Conservation (phyloP, 2,888 invertebrate genomes). For the Teleogryllus oceanicus region DNA sequence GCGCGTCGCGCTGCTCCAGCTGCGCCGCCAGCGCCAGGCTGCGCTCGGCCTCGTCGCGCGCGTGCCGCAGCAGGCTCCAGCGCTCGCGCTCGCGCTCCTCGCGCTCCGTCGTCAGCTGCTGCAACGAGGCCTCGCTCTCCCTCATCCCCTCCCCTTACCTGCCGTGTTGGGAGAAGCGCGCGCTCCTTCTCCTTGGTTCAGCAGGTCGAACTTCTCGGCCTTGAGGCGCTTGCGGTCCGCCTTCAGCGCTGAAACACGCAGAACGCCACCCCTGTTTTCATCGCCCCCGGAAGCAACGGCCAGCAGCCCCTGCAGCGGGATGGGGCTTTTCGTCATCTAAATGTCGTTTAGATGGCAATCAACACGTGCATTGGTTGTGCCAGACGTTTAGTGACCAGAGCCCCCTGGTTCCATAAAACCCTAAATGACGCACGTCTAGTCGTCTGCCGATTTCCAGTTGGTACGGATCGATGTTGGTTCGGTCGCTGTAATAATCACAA, state of each 20-base stretch:
- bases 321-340: no score
- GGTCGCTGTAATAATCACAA: no score
- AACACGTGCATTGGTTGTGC: no score
- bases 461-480: no score
- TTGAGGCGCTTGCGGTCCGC: constrained; percentile 86
- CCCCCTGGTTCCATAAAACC: no score
- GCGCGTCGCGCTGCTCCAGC: constrained; percentile 80
- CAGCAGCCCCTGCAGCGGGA: no score
- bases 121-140: constrained; percentile 69
- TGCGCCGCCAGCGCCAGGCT: constrained; percentile 82
- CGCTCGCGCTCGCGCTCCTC: constrained; percentile 82
- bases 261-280: no score
- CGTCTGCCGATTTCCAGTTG: no score
- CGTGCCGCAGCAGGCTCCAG: constrained; percentile 81
- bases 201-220: constrained; percentile 87
- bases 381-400: no score
- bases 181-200: constrained; percentile 88
- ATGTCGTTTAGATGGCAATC: no score
- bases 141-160: constrained; percentile 73
- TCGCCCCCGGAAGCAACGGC: no score
- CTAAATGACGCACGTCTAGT: no score
- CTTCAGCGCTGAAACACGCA: constrained; percentile 64
- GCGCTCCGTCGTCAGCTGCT: constrained; percentile 57
- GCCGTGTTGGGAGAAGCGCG: constrained; percentile 86
- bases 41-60: constrained; percentile 85